A percentile compares a stretch with the other conserved stretches of the same genome.
Conservation (phyloP, 2,113 vertebrate species). For the Helogale parvula region DNA sequence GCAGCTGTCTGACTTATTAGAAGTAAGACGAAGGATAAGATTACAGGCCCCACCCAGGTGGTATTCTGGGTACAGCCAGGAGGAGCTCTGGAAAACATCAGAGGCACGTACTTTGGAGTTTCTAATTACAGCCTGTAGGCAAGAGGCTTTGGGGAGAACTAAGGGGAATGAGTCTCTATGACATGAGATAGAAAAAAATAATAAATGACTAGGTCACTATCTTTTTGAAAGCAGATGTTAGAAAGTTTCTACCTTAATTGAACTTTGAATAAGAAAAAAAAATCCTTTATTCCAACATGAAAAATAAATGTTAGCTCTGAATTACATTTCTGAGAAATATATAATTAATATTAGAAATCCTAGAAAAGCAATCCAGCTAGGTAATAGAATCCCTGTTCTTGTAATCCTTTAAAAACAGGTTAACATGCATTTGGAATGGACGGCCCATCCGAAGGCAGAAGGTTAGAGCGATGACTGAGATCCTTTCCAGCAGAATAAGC, state of each 20-base stretch:
- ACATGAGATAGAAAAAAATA: neutral
- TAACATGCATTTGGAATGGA: slow-evolving; percentile 1
- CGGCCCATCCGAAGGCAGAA: neutral
- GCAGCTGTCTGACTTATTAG: slow-evolving; percentile 69
- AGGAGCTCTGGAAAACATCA: slow-evolving; percentile 40
- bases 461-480: neutral
- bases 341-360: slow-evolving; percentile 9
- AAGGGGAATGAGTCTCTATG: neutral
- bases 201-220: neutral
- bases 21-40: slow-evolving; percentile 66
- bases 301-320: slow-evolving; percentile 1
- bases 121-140: slow-evolving; percentile 45
- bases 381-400: neutral
- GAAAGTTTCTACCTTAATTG: slow-evolving; percentile 12
- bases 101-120: slow-evolving; percentile 15
- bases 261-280: slow-evolving; percentile 13
- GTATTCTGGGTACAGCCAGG: slow-evolving; percentile 52
- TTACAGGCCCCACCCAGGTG: slow-evolving; percentile 59
- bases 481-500: slow-evolving; percentile 2
- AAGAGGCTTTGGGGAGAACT: neutral
- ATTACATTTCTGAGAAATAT: neutral
- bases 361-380: slow-evolving; percentile 6
- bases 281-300: neutral
- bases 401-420: slow-evolving; percentile 31
- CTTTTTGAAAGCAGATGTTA: slow-evolving; percentile 5